Conservation (phyloP, 2,797 vertebrate species). For the Falco rusticolus region DNA sequence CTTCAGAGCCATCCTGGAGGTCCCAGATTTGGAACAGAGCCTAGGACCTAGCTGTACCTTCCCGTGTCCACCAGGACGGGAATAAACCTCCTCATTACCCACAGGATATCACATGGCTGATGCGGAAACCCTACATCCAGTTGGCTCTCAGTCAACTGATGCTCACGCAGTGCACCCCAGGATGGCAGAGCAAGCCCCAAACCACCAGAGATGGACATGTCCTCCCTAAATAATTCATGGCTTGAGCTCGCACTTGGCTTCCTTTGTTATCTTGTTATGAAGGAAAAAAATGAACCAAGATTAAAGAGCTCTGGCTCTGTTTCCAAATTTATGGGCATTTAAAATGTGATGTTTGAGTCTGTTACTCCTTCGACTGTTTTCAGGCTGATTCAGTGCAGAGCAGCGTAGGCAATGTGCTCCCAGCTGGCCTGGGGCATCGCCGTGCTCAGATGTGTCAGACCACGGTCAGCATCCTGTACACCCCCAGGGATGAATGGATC, state of each 20-base stretch:
- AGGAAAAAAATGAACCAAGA: constrained; percentile 28
- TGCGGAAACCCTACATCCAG: neutral
- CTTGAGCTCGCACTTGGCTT: neutral
- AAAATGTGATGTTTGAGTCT: neutral
- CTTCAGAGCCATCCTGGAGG: neutral
- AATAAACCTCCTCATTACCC: neutral
- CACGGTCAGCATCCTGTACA: neutral
- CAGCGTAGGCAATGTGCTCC: neutral
- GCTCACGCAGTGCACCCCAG: neutral
- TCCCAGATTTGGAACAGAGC: neutral
- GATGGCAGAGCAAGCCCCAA: neutral
- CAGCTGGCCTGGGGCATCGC: accelerated
- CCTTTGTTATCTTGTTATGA: constrained; percentile 22
- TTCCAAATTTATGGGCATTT: constrained; percentile 50
- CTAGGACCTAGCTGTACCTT: neutral
- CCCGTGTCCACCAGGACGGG: accelerated
- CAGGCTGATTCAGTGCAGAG: constrained; percentile 8
- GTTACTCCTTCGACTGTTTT: neutral
- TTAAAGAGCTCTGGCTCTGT: constrained; percentile 46
- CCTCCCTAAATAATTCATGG: constrained; percentile 38
- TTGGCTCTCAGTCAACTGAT: neutral
- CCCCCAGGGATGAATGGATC: neutral
- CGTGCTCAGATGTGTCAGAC: accelerated
- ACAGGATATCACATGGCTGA: neutral
- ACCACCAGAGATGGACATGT: neutral